Percentiles rank a stretch among this genome's conserved stretches.
phyloP scores from a whole-genome alignment of 2,888 invertebrate genomes.

The Drosophila differens region DNA sequence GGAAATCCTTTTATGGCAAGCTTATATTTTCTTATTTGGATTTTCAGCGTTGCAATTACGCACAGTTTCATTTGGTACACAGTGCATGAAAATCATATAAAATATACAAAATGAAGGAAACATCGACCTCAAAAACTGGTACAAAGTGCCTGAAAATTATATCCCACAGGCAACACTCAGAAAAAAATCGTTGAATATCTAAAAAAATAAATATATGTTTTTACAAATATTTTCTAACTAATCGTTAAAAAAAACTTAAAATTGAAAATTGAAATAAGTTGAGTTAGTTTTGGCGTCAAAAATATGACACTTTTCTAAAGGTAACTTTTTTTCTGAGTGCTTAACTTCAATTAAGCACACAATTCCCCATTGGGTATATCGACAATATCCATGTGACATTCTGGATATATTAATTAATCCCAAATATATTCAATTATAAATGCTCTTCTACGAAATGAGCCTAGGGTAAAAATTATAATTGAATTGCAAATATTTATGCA shows the following conservation, averaged over 20 bases:
- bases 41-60: slow-evolving; percentile 5
- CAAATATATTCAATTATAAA: slow-evolving; percentile 6
- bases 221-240: neutral
- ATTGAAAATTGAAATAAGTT: neutral
- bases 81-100: neutral
- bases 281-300: neutral
- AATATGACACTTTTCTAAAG: too few species aligned
- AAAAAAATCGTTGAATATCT: neutral
- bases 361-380: neutral
- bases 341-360: neutral
- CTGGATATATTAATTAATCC: neutral
- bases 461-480: neutral
- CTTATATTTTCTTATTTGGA: neutral
- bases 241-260: neutral
- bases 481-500: slow-evolving; percentile 7
- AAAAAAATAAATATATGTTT: neutral
- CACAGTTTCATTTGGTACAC: neutral
- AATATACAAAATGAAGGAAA: neutral
- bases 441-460: neutral
- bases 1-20: slow-evolving; percentile 21
- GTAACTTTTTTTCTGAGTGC: neutral
- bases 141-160: neutral
- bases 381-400: neutral
- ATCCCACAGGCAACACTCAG: neutral
- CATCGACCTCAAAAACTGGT: neutral